Conservation (phyloP, 2,797 vertebrate species). For the Mergus octosetaceus region DNA sequence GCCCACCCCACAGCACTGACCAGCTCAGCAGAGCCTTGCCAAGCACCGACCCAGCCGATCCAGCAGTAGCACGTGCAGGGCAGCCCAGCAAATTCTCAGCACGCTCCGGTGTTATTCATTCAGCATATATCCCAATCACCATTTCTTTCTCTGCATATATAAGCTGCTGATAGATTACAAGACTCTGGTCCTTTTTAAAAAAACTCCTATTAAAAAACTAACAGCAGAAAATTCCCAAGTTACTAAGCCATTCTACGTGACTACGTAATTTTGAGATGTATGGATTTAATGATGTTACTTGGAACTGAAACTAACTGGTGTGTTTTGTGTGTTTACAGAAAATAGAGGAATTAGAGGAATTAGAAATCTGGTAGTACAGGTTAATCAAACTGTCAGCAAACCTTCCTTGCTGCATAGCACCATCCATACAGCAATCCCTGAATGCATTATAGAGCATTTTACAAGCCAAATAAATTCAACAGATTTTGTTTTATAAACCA, state of each 20-base stretch:
- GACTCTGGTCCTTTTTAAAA: background rate
- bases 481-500: background rate
- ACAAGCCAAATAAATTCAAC: background rate
- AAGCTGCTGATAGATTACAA: background rate
- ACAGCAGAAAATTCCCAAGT: background rate
- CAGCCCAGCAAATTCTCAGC: background rate
- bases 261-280: background rate
- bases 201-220: background rate
- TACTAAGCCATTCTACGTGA: background rate
- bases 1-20: background rate
- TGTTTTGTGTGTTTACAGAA: slow-evolving; percentile 15
- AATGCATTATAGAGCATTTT: background rate
- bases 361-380: background rate
- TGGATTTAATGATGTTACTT: slow-evolving; percentile 19
- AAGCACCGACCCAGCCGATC: background rate
- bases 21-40: fast-evolving
- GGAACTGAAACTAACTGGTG: background rate
- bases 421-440: background rate
- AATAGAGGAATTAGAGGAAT: slow-evolving; percentile 38
- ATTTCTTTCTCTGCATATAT: background rate
- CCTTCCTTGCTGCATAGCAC: background rate
- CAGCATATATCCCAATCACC: background rate
- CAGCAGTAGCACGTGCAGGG: background rate
- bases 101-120: background rate
- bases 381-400: slow-evolving; percentile 48